A percentile compares a stretch with the other conserved stretches of the same genome.
phyloP scores from a whole-genome alignment of 1,140 invertebrate genomes.

The Luehdorfia chinensis region DNA sequence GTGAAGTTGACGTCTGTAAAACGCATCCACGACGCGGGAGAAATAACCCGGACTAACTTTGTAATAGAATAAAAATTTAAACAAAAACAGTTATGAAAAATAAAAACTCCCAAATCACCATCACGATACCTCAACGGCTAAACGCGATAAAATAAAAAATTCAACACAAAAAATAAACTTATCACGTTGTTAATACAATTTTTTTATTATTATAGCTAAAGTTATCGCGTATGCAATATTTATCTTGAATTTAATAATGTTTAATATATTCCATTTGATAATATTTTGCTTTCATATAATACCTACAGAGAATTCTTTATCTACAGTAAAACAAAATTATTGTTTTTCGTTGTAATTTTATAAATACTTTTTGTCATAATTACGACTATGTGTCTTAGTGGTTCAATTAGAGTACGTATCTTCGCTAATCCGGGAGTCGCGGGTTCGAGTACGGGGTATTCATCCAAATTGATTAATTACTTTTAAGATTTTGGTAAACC shows the following conservation, averaged over 20 bases:
- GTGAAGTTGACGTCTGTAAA: too few species aligned
- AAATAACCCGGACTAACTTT: too few species aligned
- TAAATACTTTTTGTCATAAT: too few species aligned
- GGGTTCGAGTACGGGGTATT: too few species aligned
- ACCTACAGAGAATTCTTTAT: conserved; percentile 17
- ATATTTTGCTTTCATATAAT: conserved; percentile 21
- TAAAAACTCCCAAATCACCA: background rate
- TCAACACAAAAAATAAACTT: conserved; percentile 30
- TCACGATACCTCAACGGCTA: background rate
- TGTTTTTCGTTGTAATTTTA: conserved; percentile 8
- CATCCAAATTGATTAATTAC: too few species aligned
- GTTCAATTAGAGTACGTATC: too few species aligned
- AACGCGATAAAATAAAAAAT: conserved; percentile 22
- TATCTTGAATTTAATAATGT: conserved; percentile 54
- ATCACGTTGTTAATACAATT: conserved; percentile 37
- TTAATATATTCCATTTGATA: conserved; percentile 46
- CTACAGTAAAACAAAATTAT: conserved; percentile 4
- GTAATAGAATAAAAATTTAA: too few species aligned
- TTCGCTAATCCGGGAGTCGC: too few species aligned
- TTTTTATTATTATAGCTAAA: conserved; percentile 52
- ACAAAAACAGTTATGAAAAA: conserved; percentile 17
- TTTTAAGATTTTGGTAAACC: too few species aligned
- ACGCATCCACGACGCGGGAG: too few species aligned
- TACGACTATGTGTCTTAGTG: too few species aligned
- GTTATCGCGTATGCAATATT: conserved; percentile 58